Percentiles rank a stretch among this genome's conserved stretches.
Evolutionary conservation across 2,888 invertebrate genomes (phyloP).

Genomic region (Zhuqinia jingwanae): DNA sequence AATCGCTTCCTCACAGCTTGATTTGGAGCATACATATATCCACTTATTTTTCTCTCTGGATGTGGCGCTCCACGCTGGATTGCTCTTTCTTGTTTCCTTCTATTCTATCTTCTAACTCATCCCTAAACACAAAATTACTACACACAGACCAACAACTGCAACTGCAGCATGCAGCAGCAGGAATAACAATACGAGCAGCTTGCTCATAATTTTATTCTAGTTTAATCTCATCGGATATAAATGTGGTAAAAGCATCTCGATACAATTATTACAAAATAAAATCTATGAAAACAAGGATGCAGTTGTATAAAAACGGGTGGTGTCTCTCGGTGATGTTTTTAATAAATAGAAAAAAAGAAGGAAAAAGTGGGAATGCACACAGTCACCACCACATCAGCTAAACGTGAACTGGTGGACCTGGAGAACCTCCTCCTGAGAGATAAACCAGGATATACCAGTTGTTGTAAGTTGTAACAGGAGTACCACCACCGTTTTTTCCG

Average conservation of each 20-base stretch:
- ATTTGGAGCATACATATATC: slow-evolving; percentile 61
- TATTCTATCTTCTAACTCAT: neutral
- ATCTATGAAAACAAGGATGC: too few species aligned
- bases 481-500: too few species aligned
- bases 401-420: too few species aligned
- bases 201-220: neutral
- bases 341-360: slow-evolving; percentile 19
- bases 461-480: too few species aligned
- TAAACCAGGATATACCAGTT: too few species aligned
- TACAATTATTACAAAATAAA: too few species aligned
- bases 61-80: slow-evolving; percentile 32
- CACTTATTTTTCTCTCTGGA: slow-evolving; percentile 45
- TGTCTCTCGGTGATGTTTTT: neutral
- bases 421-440: too few species aligned
- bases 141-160: too few species aligned
- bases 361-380: neutral
- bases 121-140: neutral
- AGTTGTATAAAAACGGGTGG: neutral
- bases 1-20: slow-evolving; percentile 70
- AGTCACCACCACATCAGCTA: neutral
- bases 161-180: too few species aligned
- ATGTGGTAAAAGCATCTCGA: neutral
- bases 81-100: neutral
- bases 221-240: slow-evolving; percentile 22
- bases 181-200: too few species aligned